Conservation (phyloP, 2,113 vertebrate species). For the Salvator merianae region DNA sequence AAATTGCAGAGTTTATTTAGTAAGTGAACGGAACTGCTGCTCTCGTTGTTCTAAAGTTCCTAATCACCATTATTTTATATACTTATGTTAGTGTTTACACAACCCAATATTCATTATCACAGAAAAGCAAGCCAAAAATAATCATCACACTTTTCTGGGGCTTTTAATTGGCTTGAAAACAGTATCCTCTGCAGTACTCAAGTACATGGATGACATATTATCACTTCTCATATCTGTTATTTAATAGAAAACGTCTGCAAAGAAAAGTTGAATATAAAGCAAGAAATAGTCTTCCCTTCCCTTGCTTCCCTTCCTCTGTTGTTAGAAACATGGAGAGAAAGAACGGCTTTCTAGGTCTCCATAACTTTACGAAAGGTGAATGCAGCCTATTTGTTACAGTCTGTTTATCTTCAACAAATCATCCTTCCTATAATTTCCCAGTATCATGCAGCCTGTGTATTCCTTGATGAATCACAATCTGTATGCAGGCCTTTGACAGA, state of each 20-base stretch:
- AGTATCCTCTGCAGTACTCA: neutral
- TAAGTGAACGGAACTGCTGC: neutral
- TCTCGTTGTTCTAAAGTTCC: neutral
- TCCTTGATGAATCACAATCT: neutral
- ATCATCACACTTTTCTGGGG: neutral
- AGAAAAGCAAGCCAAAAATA: neutral
- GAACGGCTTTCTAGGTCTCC: conserved; percentile 16
- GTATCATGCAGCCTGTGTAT: neutral
- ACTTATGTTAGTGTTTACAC: neutral
- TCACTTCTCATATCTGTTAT: too few relatives aligned
- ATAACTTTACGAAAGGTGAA: neutral
- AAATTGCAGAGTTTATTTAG: neutral
- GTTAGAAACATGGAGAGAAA: conserved; percentile 5
- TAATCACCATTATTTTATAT: neutral
- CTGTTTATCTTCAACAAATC: neutral
- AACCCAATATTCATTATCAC: neutral
- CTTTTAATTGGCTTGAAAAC: neutral
- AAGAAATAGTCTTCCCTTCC: too few relatives aligned
- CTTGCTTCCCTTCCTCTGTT: too few relatives aligned
- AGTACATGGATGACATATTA: too few relatives aligned
- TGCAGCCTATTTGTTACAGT: neutral
- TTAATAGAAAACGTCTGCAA: too few relatives aligned
- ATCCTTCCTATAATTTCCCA: too few relatives aligned
- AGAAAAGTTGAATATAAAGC: too few relatives aligned
- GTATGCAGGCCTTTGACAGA: neutral